Base-by-base conservation (phyloP, 2,113 vertebrate species). In the Gallinago jamesoni region DNA sequence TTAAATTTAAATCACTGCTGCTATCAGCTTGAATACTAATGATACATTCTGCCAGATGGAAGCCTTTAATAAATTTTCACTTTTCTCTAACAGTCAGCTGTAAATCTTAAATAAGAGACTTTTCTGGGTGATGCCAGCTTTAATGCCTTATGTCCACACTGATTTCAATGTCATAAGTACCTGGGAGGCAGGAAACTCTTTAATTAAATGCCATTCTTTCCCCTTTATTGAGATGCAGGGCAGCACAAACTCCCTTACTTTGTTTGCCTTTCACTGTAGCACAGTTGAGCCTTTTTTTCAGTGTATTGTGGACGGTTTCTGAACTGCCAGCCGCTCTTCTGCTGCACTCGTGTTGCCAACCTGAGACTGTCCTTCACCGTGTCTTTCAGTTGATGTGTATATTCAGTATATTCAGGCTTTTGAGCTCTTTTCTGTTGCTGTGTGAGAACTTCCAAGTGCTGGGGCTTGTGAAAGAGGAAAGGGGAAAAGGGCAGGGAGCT, bases 21-120 rank as follows among this genome's bases (percentile, higher is more conserved):
- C 94, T 96, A 97, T 98, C 97, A 96, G 83, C 97, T 90, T 97
- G 98, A 98, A 98, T 98, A 96, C 97, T 97, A 98, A 98, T 98
- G 97, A 97, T 98, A 89, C 28, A 82, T 96, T 92, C 94, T 98
- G 96, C 98, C 97, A 98, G 97, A 98, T 98, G 97, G 97, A 98
- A 97, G 91, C 87, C 97, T 97, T 97, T 97, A 97, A 98, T 97
- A 97, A 97, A 97, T 97, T 98, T 97, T 96, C 95, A 93, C 90
- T 97, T 97, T 97, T 96, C 94, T 96, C 89, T 97, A 97, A 95
- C 68, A 95, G 95, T 94, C 52, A 94, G 84, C 66, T 96, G 94
- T 98, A 98, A 98, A 98, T 98, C 96, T 98, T 96, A 96, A 97
- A 96, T 84, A 98, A 96, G 96, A 96, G 96, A 96, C 79, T 95